Evolutionary conservation across 2,113 vertebrate genomes (phyloP).

Genomic region (Calidris pugnax): DNA sequence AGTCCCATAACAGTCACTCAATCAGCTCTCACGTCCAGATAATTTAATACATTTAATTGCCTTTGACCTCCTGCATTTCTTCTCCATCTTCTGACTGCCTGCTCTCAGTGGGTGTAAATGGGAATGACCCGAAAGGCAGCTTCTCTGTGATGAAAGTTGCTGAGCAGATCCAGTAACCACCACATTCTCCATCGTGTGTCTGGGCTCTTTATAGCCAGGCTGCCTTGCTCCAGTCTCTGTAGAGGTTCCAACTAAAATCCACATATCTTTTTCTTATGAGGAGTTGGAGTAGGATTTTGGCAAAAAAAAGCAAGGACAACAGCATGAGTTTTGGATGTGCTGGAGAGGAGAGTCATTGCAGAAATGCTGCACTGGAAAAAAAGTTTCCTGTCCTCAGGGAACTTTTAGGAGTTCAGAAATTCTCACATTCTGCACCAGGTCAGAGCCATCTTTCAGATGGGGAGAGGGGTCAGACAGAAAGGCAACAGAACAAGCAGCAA

Average conservation of each 20-base stretch:
- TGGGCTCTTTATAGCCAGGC: background rate
- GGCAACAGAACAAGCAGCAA: background rate
- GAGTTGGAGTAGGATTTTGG: background rate
- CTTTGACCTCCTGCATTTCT: background rate
- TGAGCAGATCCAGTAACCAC: background rate
- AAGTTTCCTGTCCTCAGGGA: background rate
- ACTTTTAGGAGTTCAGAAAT: background rate
- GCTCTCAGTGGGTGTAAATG: background rate
- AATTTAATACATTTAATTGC: background rate
- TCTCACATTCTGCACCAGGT: background rate
- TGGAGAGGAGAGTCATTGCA: background rate
- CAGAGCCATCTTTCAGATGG: background rate
- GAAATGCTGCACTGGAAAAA: slow-evolving; percentile 11
- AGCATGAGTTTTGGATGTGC: background rate
- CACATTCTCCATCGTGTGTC: background rate
- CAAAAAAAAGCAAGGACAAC: background rate
- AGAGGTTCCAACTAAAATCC: background rate
- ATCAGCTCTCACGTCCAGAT: background rate
- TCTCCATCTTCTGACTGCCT: background rate
- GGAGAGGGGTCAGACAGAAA: background rate
- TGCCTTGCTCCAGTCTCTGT: background rate
- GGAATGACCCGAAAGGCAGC: background rate
- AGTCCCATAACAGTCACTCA: background rate
- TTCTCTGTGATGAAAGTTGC: background rate
- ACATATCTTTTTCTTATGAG: background rate